Percentiles rank a stretch among this genome's conserved stretches.
phyloP scores from a whole-genome alignment of 2,113 vertebrate genomes.

The Muntiacus muntjak region DNA sequence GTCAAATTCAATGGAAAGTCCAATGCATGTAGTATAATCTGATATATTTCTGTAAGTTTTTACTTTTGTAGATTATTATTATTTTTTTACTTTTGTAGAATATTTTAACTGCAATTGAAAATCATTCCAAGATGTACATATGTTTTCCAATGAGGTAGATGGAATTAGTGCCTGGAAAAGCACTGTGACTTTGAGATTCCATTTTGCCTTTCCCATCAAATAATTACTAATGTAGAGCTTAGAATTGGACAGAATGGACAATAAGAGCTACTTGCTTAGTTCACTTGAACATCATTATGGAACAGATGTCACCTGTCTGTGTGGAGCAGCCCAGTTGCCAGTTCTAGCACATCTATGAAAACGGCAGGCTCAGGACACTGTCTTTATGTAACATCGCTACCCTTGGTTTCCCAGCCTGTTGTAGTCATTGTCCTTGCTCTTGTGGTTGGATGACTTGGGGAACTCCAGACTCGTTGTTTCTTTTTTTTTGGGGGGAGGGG shows the following conservation, averaged over 20 bases:
- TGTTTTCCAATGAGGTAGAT: not conserved
- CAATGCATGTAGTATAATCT: not conserved
- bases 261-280: not conserved
- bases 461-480: no score
- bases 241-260: not conserved
- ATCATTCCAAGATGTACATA: not conserved
- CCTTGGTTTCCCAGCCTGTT: accelerated
- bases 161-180: not conserved
- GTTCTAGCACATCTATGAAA: not conserved
- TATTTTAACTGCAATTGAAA: not conserved
- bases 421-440: accelerated
- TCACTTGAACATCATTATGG: not conserved
- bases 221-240: no score
- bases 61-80: not conserved
- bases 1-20: not conserved
- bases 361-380: accelerated
- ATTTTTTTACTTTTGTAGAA: no score
- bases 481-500: no score
- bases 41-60: not conserved
- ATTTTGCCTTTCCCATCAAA: not conserved
- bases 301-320: not conserved
- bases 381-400: accelerated
- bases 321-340: not conserved
- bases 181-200: not conserved
- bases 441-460: accelerated